Base-by-base conservation (phyloP, 1,140 invertebrate genomes). In the Solenopsis fugax region DNA sequence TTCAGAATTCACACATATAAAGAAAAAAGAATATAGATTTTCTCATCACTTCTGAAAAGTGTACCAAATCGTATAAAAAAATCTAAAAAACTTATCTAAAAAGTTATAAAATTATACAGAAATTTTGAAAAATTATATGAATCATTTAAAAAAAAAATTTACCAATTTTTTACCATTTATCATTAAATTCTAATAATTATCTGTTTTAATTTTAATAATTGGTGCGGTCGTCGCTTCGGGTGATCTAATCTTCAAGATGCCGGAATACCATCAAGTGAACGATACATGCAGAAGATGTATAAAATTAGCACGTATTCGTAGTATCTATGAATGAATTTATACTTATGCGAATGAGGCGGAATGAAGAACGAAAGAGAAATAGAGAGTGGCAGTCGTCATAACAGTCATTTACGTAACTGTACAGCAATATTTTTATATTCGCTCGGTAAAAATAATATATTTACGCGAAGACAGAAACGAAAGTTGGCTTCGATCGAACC, bases 321-420 rank as follows among this genome's bases (percentile, higher is more conserved):
- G 10, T 29, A 58, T 69, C 12, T 60, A 71, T 58, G 64, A 82
- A 82, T 82, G 37, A 82, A 48, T 82, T 54, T 10, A 7, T 65
- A 48, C 18, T 5, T 60, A 34, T 12, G 1, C 34, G 7, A 3
- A 37, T 65, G 1, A 52, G 48, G 4, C 16, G 21, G n/a, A 52
- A 16, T 18, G 6, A 1, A 41, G 54, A 41, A 0, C n/a, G 16
- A 41, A 3, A 21, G n/a, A 82, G 21, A 64, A 16, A 52, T 9
- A 73, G 21, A 72, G 45, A 52, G 24, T n/a, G 9, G 50, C 1
- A 37, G 9, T 18, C 13, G 18, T 60, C 10, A 12, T 34, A 0
- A 37, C n/a, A 73, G 10, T 18, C 37, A 3, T 24, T 64, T 78
- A 48, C 29, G 6, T 29, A 29, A 24, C 9, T n/a, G 4, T 56